Conservation (phyloP, 1,140 invertebrate species). For the Bombyx mori region ASM3026992v2 NC_085124.1:10080001-10080500, state of each 20-base stretch:
- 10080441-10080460: slow-evolving; percentile 81
- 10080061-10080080: slow-evolving; percentile 65
- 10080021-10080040: slow-evolving; percentile 87
- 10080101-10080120: neutral
- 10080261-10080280: slow-evolving; percentile 64
- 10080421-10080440: slow-evolving; percentile 82
- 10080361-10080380: slow-evolving; percentile 74
- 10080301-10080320: neutral
- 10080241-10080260: slow-evolving; percentile 66
- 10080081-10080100: slow-evolving; percentile 2
- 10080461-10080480: slow-evolving; percentile 76
- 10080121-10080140: slow-evolving; percentile 2
- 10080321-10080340: slow-evolving; percentile 2
- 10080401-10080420: slow-evolving; percentile 82
- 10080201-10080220: slow-evolving; percentile 76
- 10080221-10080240: slow-evolving; percentile 70
- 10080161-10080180: slow-evolving; percentile 92
- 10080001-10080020: slow-evolving; percentile 81
- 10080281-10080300: slow-evolving; percentile 70
- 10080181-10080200: slow-evolving; percentile 75
- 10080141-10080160: slow-evolving; percentile 84
- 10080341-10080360: slow-evolving; percentile 62
- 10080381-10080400: slow-evolving; percentile 73
- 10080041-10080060: slow-evolving; percentile 83
- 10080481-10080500: slow-evolving; percentile 84